These are phyloP conservation scores for Nephrotoma guestfalica DNA, from an alignment of 2,888 invertebrate genomes.

Conservation along the genomic window DNA sequence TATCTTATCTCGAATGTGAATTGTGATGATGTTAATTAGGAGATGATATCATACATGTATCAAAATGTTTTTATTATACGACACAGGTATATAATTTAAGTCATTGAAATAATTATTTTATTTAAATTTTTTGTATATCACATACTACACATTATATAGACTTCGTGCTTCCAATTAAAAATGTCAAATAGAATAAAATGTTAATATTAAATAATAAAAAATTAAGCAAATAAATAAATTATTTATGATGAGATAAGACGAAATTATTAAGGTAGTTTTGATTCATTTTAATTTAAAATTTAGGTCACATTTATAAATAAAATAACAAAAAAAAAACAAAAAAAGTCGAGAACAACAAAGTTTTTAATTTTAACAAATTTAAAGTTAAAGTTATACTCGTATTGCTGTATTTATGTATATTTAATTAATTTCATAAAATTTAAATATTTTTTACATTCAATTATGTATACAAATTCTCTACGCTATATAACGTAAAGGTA, in stretches of 20 bases:
- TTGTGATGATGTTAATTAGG: not conserved
- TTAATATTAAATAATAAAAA: not conserved
- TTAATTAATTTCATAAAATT: not conserved
- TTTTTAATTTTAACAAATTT: not conserved
- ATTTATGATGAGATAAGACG: not conserved
- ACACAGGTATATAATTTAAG: too few species aligned
- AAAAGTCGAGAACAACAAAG: not conserved
- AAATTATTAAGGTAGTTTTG: not conserved
- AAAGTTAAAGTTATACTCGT: not conserved
- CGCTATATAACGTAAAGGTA: not conserved
- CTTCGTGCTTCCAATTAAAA: not conserved
- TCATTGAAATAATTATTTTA: too few species aligned
- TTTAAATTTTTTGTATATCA: not conserved
- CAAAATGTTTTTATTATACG: not conserved
- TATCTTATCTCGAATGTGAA: not conserved
- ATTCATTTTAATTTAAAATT: not conserved
- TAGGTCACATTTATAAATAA: not conserved
- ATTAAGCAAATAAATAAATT: not conserved
- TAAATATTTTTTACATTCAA: not conserved
- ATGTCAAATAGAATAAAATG: not conserved
- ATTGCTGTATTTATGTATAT: not conserved
- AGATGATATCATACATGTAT: not conserved
- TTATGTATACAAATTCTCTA: not conserved
- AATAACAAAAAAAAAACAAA: not conserved
- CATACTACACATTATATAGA: not conserved